These are phyloP conservation scores for Spodoptera frugiperda DNA, from an alignment of 1,140 invertebrate genomes.

Conservation along the genomic window DNA sequence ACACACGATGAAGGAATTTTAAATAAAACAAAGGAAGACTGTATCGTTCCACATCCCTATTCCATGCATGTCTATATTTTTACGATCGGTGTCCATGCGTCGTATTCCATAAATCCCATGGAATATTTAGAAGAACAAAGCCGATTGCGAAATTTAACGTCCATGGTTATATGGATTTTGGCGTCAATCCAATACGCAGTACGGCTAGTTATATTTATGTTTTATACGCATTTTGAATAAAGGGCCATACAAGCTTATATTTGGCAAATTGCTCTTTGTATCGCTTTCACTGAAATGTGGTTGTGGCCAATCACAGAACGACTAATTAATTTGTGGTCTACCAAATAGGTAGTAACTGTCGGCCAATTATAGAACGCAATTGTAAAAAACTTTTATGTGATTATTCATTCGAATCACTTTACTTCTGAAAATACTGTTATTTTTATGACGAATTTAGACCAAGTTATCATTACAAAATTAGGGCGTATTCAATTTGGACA, in stretches of 20 bases:
- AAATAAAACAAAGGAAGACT: neutral
- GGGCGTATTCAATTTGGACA: too few species aligned
- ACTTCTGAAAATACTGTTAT: too few species aligned
- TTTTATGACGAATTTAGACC: too few species aligned
- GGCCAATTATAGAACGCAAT: neutral
- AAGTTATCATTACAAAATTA: too few species aligned
- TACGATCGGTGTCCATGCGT: neutral
- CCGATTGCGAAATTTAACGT: conserved; percentile 28
- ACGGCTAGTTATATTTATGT: conserved; percentile 27
- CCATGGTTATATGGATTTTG: conserved; percentile 33
- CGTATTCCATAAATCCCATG: conserved; percentile 23
- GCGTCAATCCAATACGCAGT: conserved; percentile 30
- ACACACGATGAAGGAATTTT: neutral
- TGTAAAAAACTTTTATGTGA: too few species aligned
- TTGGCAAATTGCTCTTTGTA: neutral
- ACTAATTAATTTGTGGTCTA: conserved; percentile 14
- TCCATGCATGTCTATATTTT: neutral
- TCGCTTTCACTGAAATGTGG: conserved; percentile 3
- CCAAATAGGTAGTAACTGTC: neutral
- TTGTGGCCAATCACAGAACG: neutral
- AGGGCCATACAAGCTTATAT: neutral
- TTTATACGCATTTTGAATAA: conserved; percentile 27
- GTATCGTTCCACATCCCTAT: neutral
- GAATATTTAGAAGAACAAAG: conserved; percentile 43
- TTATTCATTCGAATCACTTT: too few species aligned